Conservation (phyloP, 1,140 invertebrate species). For the Conus betulinus region DNA sequence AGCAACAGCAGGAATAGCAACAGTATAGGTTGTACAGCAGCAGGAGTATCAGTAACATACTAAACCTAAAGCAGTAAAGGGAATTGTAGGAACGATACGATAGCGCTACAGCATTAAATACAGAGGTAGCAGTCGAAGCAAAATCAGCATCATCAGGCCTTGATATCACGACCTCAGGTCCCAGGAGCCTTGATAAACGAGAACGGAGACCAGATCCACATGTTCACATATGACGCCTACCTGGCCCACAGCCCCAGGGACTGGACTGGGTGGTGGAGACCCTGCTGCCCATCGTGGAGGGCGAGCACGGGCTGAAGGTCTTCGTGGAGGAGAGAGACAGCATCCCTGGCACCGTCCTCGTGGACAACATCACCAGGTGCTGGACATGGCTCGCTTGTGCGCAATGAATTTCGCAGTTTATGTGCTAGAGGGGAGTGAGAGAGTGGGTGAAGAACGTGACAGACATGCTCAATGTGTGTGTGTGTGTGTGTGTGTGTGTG, state of each 20-base stretch:
- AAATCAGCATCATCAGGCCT: too few species aligned
- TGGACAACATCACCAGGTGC: conserved; percentile 26
- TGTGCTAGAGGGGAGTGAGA: background rate
- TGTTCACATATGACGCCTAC: conserved; percentile 34
- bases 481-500: background rate
- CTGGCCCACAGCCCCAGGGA: conserved; percentile 27
- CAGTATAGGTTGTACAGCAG: too few species aligned
- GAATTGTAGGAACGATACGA: too few species aligned
- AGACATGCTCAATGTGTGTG: background rate
- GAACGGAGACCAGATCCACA: background rate
- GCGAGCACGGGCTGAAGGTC: conserved; percentile 26
- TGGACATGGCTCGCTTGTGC: too few species aligned
- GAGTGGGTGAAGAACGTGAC: background rate
- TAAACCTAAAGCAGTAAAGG: too few species aligned
- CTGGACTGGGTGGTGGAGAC: conserved; percentile 22
- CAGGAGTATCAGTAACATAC: too few species aligned
- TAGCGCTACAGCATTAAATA: too few species aligned
- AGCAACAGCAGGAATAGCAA: too few species aligned
- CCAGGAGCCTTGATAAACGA: background rate
- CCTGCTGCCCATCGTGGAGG: conserved; percentile 25
- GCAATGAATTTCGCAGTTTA: too few species aligned
- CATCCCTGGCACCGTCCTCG: background rate
- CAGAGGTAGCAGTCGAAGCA: too few species aligned
- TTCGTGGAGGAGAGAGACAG: conserved; percentile 33
- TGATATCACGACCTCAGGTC: background rate